Base-by-base conservation (phyloP, 2,113 vertebrate species). In the Garra rufa region DNA sequence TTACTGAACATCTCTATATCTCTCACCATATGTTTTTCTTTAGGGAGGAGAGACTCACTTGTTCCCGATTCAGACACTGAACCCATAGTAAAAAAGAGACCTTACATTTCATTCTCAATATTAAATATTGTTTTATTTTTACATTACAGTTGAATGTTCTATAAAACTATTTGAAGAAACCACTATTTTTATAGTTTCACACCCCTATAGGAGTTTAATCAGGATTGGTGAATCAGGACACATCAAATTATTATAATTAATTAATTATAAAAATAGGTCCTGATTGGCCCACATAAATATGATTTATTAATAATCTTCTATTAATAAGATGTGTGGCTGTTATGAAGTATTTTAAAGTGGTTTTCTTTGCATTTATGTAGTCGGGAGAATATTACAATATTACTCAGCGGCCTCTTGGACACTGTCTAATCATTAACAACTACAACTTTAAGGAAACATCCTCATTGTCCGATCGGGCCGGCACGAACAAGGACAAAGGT, bases 361-460 rank as follows among this genome's bases (percentile, higher is more conserved):
- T 38, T 43, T 86, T 1, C 13, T 81, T 17, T 86, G 9, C 34
- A 38, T 81, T 79, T 15, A 6, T 30, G 11, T 26, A 87, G 86
- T 3, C 11, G 0, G 30, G n/a, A 19, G 19, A 10, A 7, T 75
- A 86, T 5, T 81, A 89, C 50, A 13, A 19, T 2, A 5, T 89
- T 55, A 70, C 5, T 3, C 65, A 9, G 0, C 44, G 57, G 10
- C 88, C 88, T 75, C 55, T 80, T 59, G 88, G 88, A 59, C 9
- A 74, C 48, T 87, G 88, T 84, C 3, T 89, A 43, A 89, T 89
- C 10, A 86, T 89, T 43, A 89, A 87, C 59, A 89, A 89, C 82
- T 59, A n/a, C 43, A 24, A 13, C 14, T 89, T 87, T 77, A 1
- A 10, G 65, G 1, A 6, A 6, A 4, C 1, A 0, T 0, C 19